phyloP scores from a whole-genome alignment of 2,888 invertebrate species.

The Platycheirus albimanus region DNA sequence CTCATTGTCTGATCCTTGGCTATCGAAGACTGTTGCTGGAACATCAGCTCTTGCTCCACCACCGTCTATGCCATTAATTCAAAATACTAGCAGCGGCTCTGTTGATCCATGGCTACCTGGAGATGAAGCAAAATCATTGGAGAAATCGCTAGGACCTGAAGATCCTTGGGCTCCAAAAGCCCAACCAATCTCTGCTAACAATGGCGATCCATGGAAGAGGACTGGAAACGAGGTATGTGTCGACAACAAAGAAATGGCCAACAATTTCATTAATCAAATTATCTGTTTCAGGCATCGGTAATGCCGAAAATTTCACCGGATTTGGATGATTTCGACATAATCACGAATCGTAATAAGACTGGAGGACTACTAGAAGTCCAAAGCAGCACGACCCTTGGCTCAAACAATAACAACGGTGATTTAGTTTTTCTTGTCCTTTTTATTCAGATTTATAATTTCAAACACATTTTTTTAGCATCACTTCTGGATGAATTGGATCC shows the following conservation, averaged over 20 bases:
- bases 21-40: constrained; percentile 77
- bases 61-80: constrained; percentile 72
- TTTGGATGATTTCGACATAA: constrained; percentile 93
- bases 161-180: constrained; percentile 81
- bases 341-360: constrained; percentile 89
- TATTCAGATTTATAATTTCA: not conserved
- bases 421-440: not conserved
- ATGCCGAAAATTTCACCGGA: constrained; percentile 84
- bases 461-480: constrained; percentile 80
- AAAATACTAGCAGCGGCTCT: constrained; percentile 73
- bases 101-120: constrained; percentile 80
- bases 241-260: not conserved
- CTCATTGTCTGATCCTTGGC: constrained; percentile 79
- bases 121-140: constrained; percentile 75
- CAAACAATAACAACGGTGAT: constrained; percentile 82
- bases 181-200: constrained; percentile 77
- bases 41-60: constrained; percentile 75
- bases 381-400: constrained; percentile 78
- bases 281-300: constrained; percentile 33
- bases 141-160: constrained; percentile 74
- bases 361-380: constrained; percentile 77
- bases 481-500: constrained; percentile 83
- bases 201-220: constrained; percentile 86
- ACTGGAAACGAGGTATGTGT: constrained; percentile 79
- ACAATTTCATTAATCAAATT: not conserved